Conservation (phyloP, 2,797 vertebrate genomes). For the Labroides dimidiatus region DNA sequence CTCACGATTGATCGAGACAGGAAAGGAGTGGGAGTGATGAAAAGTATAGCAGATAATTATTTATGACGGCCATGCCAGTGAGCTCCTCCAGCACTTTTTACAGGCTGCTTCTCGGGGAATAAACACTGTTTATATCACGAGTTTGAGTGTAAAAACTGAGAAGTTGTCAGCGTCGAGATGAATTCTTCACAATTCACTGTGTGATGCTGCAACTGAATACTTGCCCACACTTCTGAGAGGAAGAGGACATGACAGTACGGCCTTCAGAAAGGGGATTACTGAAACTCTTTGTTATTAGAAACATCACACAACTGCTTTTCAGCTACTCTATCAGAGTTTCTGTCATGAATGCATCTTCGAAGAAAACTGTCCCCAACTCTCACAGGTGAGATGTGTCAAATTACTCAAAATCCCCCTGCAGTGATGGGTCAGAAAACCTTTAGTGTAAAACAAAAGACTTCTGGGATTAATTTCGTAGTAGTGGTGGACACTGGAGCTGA, state of each 20-base stretch:
- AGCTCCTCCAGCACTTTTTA: conserved; percentile 63
- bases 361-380: no score
- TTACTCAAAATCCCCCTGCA: no score
- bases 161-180: conserved; percentile 28
- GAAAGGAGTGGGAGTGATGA: conserved; percentile 80
- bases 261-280: no score
- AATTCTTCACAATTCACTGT: neutral
- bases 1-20: conserved; percentile 79
- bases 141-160: conserved; percentile 46
- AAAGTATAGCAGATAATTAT: conserved; percentile 82
- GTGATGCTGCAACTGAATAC: neutral
- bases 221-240: neutral
- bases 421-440: no score
- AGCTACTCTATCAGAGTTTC: no score
- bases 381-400: no score
- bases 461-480: no score
- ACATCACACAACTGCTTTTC: no score
- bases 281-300: no score
- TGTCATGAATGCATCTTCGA: no score
- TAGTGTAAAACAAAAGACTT: no score
- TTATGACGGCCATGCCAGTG: conserved; percentile 59
- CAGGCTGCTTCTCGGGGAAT: conserved; percentile 29
- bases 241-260: neutral
- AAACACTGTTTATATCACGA: conserved; percentile 48
- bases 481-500: no score